These are phyloP conservation scores for Alsophila aescularia DNA, from an alignment of 2,888 invertebrate genomes.

Conservation along the genomic window DNA sequence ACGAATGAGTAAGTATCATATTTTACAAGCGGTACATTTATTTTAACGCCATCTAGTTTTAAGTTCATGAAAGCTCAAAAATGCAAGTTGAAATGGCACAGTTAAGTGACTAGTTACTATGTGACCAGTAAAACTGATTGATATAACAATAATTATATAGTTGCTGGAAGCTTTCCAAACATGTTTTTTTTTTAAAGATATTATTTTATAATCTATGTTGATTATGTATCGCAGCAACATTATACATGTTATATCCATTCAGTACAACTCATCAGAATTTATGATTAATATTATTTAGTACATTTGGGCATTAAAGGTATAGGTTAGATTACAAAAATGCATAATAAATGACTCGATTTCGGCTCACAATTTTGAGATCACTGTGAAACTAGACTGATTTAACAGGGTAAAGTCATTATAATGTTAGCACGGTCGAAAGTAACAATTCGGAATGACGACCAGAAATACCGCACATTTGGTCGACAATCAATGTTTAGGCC, in stretches of 20 bases:
- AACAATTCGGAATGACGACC: slow-evolving; percentile 36
- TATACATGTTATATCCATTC: slow-evolving; percentile 3
- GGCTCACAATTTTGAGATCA: slow-evolving; percentile 81
- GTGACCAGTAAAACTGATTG: slow-evolving; percentile 4
- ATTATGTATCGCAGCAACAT: no score
- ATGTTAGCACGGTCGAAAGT: slow-evolving; percentile 35
- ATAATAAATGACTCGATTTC: slow-evolving; percentile 68
- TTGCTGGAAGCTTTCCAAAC: not conserved
- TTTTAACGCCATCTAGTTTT: slow-evolving; percentile 32
- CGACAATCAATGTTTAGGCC: slow-evolving; percentile 40
- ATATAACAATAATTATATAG: slow-evolving; percentile 5
- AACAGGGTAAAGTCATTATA: slow-evolving; percentile 27
- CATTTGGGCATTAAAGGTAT: slow-evolving; percentile 53
- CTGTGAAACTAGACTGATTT: slow-evolving; percentile 60
- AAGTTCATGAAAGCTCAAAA: slow-evolving; percentile 23
- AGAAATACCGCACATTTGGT: slow-evolving; percentile 68
- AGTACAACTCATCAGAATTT: slow-evolving; percentile 12
- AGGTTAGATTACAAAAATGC: slow-evolving; percentile 57
- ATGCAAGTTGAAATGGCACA: slow-evolving; percentile 57
- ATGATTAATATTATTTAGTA: slow-evolving; percentile 28
- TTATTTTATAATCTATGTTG: no score
- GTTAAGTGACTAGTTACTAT: slow-evolving; percentile 56
- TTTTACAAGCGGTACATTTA: slow-evolving; percentile 3
- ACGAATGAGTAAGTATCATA: no score
- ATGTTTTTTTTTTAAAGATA: no score